phyloP scores from a whole-genome alignment of 2,888 invertebrate genomes.

The Caradrina clavipalpis region DNA sequence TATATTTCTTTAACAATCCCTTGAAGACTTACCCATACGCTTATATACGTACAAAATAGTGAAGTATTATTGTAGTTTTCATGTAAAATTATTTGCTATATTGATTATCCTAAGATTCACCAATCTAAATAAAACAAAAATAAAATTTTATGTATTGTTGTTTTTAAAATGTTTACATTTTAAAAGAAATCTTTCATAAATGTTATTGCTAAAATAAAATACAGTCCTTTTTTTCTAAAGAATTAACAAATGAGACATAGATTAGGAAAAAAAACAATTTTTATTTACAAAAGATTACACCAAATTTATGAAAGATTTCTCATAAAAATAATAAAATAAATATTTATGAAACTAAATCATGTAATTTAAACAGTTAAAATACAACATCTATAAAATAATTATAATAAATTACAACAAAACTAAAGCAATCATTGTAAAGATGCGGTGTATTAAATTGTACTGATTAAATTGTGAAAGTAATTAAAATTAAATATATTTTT shows the following conservation, averaged over 20 bases:
- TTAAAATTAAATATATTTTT: conserved; percentile 35
- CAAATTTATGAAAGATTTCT: conserved; percentile 34
- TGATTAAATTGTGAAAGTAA: conserved; percentile 65
- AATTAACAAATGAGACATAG: no score
- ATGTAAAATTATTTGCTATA: conserved; percentile 65
- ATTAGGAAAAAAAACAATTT: not conserved
- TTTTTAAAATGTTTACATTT: conserved; percentile 14
- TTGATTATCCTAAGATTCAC: conserved; percentile 69
- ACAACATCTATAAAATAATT: conserved; percentile 40
- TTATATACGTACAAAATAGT: conserved; percentile 82
- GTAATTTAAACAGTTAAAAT: conserved; percentile 34
- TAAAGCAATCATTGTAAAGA: conserved; percentile 80
- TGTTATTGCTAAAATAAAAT: not conserved
- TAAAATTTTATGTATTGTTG: conserved; percentile 24
- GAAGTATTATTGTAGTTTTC: conserved; percentile 57
- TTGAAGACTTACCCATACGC: conserved; percentile 77
- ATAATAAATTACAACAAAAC: conserved; percentile 53
- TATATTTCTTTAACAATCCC: conserved; percentile 62
- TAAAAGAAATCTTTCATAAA: conserved; percentile 33
- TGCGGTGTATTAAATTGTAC: conserved; percentile 70
- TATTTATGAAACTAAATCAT: conserved; percentile 18
- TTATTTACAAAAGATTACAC: not conserved
- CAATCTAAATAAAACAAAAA: conserved; percentile 48
- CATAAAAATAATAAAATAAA: conserved; percentile 17
- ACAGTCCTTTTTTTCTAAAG: not conserved